Base-by-base conservation (phyloP, 2,888 invertebrate genomes). In the Baccha elongata region DNA sequence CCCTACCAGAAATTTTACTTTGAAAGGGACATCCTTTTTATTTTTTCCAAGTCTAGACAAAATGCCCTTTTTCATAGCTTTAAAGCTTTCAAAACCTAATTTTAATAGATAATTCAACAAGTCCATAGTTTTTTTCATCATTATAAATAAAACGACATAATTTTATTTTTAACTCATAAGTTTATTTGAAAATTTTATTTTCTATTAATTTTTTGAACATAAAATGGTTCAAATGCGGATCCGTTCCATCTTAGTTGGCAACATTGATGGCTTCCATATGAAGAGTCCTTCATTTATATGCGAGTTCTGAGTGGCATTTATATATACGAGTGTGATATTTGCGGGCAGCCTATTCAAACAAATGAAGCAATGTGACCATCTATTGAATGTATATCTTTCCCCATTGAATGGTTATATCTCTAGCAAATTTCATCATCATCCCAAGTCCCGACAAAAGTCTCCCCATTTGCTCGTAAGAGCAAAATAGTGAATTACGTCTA, bases 221-320 rank as follows among this genome's bases (percentile, higher is more conserved):
- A n/a, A n/a, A n/a, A n/a, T n/a, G n/a, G n/a, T n/a, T n/a, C n/a
- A n/a, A n/a, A n/a, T n/a, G n/a, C n/a, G n/a, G n/a, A n/a, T 26
- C 26, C 3, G 6, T 26, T 26, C 26, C 6, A 26, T 26, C 26
- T 4, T 4, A 26, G 26, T 26, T 26, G 26, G 42, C 10, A 50
- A 50, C 23, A 15, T 15, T 4, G 6, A 26, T 15, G 8, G 10
- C 23, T 1, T 6, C 13, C 13, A 26, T 26, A 15, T 13, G 15
- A 26, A 48, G 8, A 26, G 23, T 48, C 15, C 13, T 2, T 50
- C 13, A 3, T 13, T 71, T 40, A 46, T 48, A 65, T 50, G 52
- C 65, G 60, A 64, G 71, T 65, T 76, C 52, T 67, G 48, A 44
- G 13, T 42, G 37, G 21, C 46, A 67, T 71, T 67, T 75, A 52